Conservation (phyloP, 1,140 invertebrate genomes). For the Cryptotermes secundus region DNA sequence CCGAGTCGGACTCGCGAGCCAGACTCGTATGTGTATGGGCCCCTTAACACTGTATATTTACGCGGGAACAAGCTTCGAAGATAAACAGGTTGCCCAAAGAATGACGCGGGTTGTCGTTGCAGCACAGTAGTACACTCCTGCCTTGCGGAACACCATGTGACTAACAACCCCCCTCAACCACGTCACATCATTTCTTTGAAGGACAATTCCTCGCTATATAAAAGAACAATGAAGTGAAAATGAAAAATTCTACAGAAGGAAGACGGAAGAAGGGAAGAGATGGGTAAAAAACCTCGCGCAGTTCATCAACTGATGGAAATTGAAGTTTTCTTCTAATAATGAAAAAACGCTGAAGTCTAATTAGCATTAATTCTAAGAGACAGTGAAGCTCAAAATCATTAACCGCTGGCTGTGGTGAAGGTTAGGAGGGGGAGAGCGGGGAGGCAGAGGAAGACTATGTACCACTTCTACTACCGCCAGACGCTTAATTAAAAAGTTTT, state of each 20-base stretch:
- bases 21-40: too few relatives aligned
- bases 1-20: too few relatives aligned
- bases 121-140: not conserved
- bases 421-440: not conserved
- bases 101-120: too few relatives aligned
- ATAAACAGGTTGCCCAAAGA: too few relatives aligned
- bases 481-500: conserved; percentile 29
- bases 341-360: conserved; percentile 15
- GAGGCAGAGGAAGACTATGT: not conserved
- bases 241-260: not conserved
- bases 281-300: not conserved
- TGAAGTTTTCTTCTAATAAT: conserved; percentile 14
- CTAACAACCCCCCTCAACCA: not conserved
- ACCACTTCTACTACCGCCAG: not conserved
- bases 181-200: not conserved
- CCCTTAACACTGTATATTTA: too few relatives aligned
- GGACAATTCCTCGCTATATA: not conserved
- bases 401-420: not conserved
- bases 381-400: conserved; percentile 25
- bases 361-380: conserved; percentile 25
- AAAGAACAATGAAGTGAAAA: not conserved
- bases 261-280: not conserved
- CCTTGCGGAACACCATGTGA: not conserved
- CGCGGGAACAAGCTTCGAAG: too few relatives aligned
- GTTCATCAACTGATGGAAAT: conserved; percentile 19